These are phyloP conservation scores for Andinoacara biseriatus DNA, from an alignment of 2,113 vertebrate genomes.

Conservation along the genomic window DNA sequence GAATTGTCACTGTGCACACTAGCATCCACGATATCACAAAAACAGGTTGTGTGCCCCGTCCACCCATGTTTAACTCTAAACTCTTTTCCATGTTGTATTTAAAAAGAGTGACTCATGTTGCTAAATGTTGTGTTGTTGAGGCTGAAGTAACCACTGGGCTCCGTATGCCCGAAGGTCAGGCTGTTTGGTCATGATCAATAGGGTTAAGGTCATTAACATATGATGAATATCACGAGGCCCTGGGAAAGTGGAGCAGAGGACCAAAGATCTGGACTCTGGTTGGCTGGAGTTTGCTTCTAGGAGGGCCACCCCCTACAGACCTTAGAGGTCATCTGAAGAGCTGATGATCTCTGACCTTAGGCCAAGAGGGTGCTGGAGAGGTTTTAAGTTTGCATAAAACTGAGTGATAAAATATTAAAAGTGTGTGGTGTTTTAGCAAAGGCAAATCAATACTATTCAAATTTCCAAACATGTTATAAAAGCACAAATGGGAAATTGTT, in stretches of 20 bases:
- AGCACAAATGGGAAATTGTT: not conserved
- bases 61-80: not conserved
- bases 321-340: slow-evolving; percentile 55
- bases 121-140: slow-evolving; percentile 43
- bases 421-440: slow-evolving; percentile 18
- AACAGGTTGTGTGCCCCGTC: not conserved
- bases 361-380: slow-evolving; percentile 43
- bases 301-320: slow-evolving; percentile 59
- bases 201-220: slow-evolving; percentile 80
- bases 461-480: not conserved
- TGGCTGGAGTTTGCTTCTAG: slow-evolving; percentile 53
- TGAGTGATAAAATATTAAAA: slow-evolving; percentile 40
- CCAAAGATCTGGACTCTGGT: slow-evolving; percentile 40
- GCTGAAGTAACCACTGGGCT: slow-evolving; percentile 28
- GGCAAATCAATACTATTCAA: slow-evolving; percentile 16
- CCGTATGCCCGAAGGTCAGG: slow-evolving; percentile 59
- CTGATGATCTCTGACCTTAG: slow-evolving; percentile 65
- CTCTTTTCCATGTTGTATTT: not conserved
- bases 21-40: no score
- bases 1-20: not conserved
- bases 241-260: slow-evolving; percentile 70
- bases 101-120: slow-evolving; percentile 19
- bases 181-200: slow-evolving; percentile 71
- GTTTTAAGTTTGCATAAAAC: slow-evolving; percentile 37
- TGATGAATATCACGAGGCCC: slow-evolving; percentile 74